Conservation (phyloP, 2,888 invertebrate species). For the Eupithecia vulgata region DNA sequence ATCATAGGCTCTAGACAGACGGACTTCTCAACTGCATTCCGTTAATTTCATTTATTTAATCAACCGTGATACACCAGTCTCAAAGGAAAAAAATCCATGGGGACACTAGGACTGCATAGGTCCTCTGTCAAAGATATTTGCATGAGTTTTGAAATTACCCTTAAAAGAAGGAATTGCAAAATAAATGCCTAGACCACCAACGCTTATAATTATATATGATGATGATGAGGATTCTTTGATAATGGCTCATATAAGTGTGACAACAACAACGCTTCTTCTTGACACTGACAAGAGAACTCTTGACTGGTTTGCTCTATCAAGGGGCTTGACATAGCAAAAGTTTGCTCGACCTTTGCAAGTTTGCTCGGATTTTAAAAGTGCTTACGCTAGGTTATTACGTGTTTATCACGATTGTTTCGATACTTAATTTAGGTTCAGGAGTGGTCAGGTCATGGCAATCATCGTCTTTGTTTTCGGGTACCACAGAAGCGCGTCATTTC, state of each 20-base stretch:
- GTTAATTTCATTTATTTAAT: background rate
- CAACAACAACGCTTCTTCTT: background rate
- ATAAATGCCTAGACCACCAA: background rate
- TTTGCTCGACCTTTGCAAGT: background rate
- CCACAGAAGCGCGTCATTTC: background rate
- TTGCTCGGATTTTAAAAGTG: background rate
- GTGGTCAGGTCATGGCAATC: background rate
- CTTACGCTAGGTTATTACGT: background rate
- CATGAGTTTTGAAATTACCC: background rate
- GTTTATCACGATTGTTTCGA: background rate
- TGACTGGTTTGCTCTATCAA: background rate
- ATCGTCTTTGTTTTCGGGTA: constrained; percentile 5
- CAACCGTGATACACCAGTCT: background rate
- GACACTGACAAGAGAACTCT: background rate
- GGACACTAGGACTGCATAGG: background rate
- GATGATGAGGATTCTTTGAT: too few relatives aligned
- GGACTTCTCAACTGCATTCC: too few relatives aligned
- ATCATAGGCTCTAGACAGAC: background rate
- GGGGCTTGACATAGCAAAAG: background rate
- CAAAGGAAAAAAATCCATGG: background rate
- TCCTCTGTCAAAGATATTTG: background rate
- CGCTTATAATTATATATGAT: background rate
- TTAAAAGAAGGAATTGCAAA: background rate
- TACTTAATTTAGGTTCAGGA: background rate
- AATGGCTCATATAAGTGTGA: background rate